Evolutionary conservation across 2,113 vertebrate genomes (phyloP).

Genomic region (Pluvianellus socialis): DNA sequence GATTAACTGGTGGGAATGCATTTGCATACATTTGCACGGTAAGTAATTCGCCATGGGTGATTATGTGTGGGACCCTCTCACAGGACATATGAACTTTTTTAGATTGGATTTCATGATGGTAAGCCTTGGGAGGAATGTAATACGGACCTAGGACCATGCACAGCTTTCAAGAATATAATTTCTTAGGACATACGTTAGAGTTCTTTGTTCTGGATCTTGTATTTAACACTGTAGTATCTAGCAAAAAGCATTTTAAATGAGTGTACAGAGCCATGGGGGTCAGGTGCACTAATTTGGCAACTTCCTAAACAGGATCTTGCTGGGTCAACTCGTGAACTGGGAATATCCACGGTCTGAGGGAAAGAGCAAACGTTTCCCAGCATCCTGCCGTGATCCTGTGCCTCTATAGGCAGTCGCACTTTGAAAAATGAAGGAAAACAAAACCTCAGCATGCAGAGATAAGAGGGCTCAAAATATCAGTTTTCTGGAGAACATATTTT

Average conservation of each 20-base stretch:
- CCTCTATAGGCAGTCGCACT: neutral
- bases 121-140: neutral
- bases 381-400: neutral
- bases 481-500: neutral
- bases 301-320: slow-evolving; percentile 31
- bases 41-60: neutral
- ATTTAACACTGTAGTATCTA: neutral
- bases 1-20: slow-evolving; percentile 28
- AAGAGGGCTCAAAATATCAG: slow-evolving; percentile 2
- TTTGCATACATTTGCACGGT: slow-evolving; percentile 32
- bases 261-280: neutral
- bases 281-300: neutral
- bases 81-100: neutral
- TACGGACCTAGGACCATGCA: neutral
- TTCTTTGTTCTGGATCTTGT: slow-evolving; percentile 4
- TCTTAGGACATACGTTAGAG: neutral
- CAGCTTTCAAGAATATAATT: neutral
- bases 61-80: neutral
- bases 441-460: slow-evolving; percentile 22
- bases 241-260: slow-evolving; percentile 32
- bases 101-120: slow-evolving; percentile 11
- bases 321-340: neutral
- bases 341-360: neutral
- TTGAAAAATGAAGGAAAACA: slow-evolving; percentile 49
- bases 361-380: neutral